Evolutionary conservation across 2,888 invertebrate genomes (phyloP), one percentile per base, ranked within the genome.

Genomic region (Dilophus febrilis): DNA sequence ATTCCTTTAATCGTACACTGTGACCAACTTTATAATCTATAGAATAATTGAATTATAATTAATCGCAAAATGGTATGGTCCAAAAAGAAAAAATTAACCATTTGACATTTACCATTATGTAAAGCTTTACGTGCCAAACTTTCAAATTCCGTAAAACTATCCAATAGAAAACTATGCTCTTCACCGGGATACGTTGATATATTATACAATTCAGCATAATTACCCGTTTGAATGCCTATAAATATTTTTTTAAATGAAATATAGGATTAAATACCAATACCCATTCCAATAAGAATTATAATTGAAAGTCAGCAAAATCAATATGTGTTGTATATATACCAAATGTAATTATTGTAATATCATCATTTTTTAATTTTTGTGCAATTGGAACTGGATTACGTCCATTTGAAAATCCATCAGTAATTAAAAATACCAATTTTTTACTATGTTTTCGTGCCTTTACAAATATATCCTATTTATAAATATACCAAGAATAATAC

Each of bases 331-430:
- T 10, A 10, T 28, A 29, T 8, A 13, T 44, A 38, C 57, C 68
- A 40, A 68, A 64, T 0, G 71, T 70, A 45, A 71, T 70, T 40
- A 72, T 65, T 2, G 62, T 65, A 1, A 67, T 64, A 28, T 67
- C 64, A 12, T 62, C 52, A 27, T 65, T 59, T 49, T 72, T 70
- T 4, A 79, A 54, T 31, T 66, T 57, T 33, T 62, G 60, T 0
- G 77, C 75, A 3, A 71, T 62, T 1, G 72, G 70, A 8, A 71
- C 58, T 0, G 79, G 79, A 58, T 76, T 71, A 0, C 73, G 75
- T 2, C 75, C 76, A 53, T 77, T 78, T 6, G 77, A 77, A 52
- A 73, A 78, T 12, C 78, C 78, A 50, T 79, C 78, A 1, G 78
- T 78, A 46, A 79, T 69, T 4, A 79, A 57, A 50, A 79, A 76